Conservation (phyloP, 2,113 vertebrate genomes). For the Prunella himalayana region DNA sequence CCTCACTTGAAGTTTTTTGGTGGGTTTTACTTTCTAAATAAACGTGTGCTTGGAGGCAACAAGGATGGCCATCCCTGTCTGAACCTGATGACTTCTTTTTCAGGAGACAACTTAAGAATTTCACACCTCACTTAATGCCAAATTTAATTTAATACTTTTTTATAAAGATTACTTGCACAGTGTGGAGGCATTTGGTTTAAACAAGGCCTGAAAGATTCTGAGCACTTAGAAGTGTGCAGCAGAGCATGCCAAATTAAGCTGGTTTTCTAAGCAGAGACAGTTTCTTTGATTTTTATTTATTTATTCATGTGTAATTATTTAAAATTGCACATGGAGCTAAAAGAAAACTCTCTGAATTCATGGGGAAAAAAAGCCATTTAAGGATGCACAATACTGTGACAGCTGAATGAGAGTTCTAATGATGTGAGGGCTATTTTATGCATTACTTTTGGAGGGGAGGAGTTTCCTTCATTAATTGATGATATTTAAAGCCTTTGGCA, state of each 20-base stretch:
- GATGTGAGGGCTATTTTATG: neutral
- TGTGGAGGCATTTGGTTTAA: constrained; percentile 35
- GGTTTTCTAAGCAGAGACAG: constrained; percentile 16
- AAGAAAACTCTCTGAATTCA: constrained; percentile 16
- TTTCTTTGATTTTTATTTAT: constrained; percentile 60
- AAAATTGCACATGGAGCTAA: constrained; percentile 2
- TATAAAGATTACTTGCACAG: constrained; percentile 30
- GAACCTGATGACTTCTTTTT: neutral
- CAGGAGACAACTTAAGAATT: constrained; percentile 13
- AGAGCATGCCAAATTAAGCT: constrained; percentile 58
- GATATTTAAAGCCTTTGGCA: neutral
- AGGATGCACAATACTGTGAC: neutral
- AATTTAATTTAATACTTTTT: constrained; percentile 1
- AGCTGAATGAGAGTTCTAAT: neutral
- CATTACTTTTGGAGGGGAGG: neutral
- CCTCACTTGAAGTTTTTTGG: neutral
- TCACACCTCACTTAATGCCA: constrained; percentile 34
- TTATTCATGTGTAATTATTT: constrained; percentile 57
- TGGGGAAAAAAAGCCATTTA: neutral
- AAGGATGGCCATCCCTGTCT: neutral
- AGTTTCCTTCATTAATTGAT: neutral
- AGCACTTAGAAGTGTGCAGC: constrained; percentile 15
- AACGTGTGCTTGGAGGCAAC: neutral
- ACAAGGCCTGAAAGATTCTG: neutral
- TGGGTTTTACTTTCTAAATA: neutral